Percentiles rank a stretch among this genome's conserved stretches.
phyloP scores from a whole-genome alignment of 2,888 invertebrate species.

The Antitype chi region DNA sequence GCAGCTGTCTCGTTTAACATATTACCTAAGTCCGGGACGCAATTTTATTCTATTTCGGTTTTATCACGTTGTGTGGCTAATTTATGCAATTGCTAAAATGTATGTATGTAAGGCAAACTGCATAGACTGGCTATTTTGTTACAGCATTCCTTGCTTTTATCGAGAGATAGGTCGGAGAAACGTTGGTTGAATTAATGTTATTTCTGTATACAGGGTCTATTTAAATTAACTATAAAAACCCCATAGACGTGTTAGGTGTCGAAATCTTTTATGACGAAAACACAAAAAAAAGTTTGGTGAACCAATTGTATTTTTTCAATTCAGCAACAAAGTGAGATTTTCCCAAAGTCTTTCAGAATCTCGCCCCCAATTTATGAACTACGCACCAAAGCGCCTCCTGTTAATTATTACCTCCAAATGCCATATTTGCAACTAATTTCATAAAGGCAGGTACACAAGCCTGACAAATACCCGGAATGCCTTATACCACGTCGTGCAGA shows the following conservation, averaged over 20 bases:
- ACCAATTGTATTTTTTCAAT: not conserved
- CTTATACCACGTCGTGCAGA: constrained; percentile 65
- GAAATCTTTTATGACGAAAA: not conserved
- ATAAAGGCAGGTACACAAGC: constrained; percentile 64
- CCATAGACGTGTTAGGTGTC: not conserved
- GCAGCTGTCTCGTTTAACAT: constrained; percentile 28
- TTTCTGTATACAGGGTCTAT: not conserved
- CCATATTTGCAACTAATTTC: constrained; percentile 51
- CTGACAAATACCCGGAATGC: constrained; percentile 70
- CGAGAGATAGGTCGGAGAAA: not conserved
- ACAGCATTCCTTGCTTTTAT: not conserved
- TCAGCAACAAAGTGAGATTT: not conserved
- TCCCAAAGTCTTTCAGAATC: not conserved
- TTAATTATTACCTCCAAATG: constrained; percentile 21
- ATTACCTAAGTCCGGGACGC: constrained; percentile 31
- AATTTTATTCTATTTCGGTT: constrained; percentile 48
- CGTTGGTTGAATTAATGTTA: not conserved
- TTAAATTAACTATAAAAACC: too few species aligned
- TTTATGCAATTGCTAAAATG: constrained; percentile 43
- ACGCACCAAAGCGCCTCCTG: not conserved
- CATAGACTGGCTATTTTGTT: not conserved
- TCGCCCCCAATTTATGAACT: not conserved
- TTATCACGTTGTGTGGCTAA: constrained; percentile 35
- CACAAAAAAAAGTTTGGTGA: too few species aligned
- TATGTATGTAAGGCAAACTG: constrained; percentile 7